Percentiles rank a stretch among this genome's conserved stretches.
phyloP scores from a whole-genome alignment of 2,113 vertebrate species.

The Rhinolophus ferrumequinum region DNA sequence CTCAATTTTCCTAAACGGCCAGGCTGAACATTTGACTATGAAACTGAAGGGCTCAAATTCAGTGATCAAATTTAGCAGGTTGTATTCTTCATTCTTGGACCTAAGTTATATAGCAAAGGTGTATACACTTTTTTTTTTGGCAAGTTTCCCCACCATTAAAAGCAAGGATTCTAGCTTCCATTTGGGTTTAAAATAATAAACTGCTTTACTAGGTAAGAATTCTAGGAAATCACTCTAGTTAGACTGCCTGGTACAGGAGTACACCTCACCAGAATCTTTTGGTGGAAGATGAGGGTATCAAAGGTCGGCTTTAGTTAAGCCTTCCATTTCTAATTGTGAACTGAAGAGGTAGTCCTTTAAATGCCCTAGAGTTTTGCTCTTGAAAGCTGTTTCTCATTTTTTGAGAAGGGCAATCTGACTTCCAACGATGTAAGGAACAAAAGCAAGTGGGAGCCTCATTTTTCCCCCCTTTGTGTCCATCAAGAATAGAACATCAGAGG shows the following conservation, averaged over 20 bases:
- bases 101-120: background rate
- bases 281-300: background rate
- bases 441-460: background rate
- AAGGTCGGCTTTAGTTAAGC: background rate
- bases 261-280: background rate
- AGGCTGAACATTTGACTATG: background rate
- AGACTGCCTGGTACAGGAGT: too few species aligned
- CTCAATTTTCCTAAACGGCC: background rate
- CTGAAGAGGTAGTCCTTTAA: background rate
- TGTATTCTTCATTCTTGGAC: background rate
- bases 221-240: background rate
- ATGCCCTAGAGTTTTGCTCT: background rate
- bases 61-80: background rate
- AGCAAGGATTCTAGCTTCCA: background rate
- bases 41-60: background rate
- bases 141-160: background rate
- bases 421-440: background rate
- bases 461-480: background rate
- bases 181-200: constrained; percentile 14
- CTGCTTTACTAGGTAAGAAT: background rate
- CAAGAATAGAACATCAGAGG: background rate
- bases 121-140: background rate
- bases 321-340: background rate
- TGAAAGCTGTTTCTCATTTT: constrained; percentile 15
- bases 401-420: background rate